phyloP scores from a whole-genome alignment of 2,888 invertebrate genomes.

The Plusia festucae region DNA sequence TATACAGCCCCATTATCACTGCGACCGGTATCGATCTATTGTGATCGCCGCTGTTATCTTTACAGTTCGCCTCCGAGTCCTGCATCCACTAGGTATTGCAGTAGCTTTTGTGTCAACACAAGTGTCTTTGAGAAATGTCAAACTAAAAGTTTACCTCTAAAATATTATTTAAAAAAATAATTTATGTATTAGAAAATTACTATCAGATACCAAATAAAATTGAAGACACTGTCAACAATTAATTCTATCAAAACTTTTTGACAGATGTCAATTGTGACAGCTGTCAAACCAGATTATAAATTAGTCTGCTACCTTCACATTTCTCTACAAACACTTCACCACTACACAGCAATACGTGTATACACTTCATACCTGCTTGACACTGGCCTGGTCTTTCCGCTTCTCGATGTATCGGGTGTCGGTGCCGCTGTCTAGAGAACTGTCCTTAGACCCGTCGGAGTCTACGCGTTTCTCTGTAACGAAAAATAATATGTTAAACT shows the following conservation, averaged over 20 bases:
- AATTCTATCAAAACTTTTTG: no score
- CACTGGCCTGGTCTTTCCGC: slow-evolving; percentile 84
- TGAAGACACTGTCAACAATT: neutral
- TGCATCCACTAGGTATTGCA: no score
- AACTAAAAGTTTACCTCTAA: neutral
- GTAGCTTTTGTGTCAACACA: no score
- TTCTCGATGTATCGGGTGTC: slow-evolving; percentile 90
- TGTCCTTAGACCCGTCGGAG: slow-evolving; percentile 94
- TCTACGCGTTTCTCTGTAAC: slow-evolving; percentile 90
- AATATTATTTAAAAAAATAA: neutral
- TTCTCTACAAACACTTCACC: slow-evolving; percentile 14
- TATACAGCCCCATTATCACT: no score
- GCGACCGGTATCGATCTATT: no score
- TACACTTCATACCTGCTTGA: slow-evolving; percentile 87
- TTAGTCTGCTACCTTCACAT: neutral
- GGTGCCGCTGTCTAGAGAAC: slow-evolving; percentile 95
- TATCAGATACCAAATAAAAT: no score
- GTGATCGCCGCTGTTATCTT: no score
- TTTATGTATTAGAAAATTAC: no score
- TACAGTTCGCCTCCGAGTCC: no score
- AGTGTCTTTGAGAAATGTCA: slow-evolving; percentile 24
- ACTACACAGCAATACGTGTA: slow-evolving; percentile 6
- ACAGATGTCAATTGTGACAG: neutral
- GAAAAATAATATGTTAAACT: no score
- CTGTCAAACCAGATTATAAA: neutral